Evolutionary conservation across 2,797 vertebrate species (phyloP), one percentile per base, ranked within the genome.

Genomic region (Vireo griseus): DNA sequence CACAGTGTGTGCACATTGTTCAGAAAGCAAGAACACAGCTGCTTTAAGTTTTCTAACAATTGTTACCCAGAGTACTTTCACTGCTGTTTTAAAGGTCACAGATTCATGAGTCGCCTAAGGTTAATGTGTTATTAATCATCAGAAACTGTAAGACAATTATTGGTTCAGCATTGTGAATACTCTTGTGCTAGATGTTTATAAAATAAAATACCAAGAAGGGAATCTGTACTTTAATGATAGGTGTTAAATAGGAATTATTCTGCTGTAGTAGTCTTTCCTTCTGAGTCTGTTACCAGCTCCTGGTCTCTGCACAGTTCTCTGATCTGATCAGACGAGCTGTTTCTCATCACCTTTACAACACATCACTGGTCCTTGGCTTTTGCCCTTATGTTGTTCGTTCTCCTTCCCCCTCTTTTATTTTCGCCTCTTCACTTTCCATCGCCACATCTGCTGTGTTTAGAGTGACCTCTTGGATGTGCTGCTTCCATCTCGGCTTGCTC

Each of bases 81-180:
- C 37, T 62, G 59, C 67, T 76, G 8, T 73, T 93, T 66, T 76
- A 91, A 87, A 95, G 81, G 77, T 81, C 75, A 62, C 50, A 44
- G 61, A 37, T 80, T 85, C 47, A 59, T 33, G 40, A 85, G 61
- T 94, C 57, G 80, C 72, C 39, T 87, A 19, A 28, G 73, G n/a
- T 92, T 92, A 80, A 74, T 80, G 31, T 88, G 31, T 93, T 90
- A 61, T 62, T 84, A 92, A 81, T 92, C 80, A 90, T 78, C 22
- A 75, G 58, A 92, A 90, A 84, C 19, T 20, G 19, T 7, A 29
- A 91, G 78, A 74, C 82, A 83, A 59, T 86, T 69, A 69, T 10
- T 80, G 22, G 40, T 80, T 90, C 48, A 42, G 52, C n/a, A 85
- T 50, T 61, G 28, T 57, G 50, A 68, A 50, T 82, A 28, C 26